Percentiles rank a stretch among this genome's conserved stretches.
These are phyloP conservation scores for Oreonectes daqikongensis DNA, from an alignment of 2,797 vertebrate genomes.

Conservation along the genomic window DNA sequence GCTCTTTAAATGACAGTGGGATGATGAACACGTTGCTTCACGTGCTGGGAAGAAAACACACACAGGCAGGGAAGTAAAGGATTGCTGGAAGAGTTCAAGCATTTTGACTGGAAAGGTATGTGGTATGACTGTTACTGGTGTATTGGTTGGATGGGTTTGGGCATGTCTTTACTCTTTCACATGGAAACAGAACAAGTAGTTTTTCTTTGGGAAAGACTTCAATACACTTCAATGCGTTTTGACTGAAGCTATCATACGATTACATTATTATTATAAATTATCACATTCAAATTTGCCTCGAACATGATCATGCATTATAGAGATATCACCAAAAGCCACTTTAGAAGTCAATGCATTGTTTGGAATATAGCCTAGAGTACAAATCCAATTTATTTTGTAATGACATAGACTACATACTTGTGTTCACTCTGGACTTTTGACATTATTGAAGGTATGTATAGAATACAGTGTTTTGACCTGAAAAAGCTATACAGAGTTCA, in stretches of 20 bases:
- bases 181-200: not conserved
- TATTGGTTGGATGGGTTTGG: constrained; percentile 1
- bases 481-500: no score
- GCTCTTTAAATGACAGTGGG: constrained; percentile 42
- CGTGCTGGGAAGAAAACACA: constrained; percentile 30
- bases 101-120: constrained; percentile 26
- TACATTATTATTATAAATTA: no score
- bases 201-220: not conserved
- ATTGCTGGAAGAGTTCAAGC: constrained; percentile 23
- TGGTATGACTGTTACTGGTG: not conserved
- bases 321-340: not conserved
- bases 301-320: not conserved
- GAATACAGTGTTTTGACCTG: no score
- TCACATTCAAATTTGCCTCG: no score
- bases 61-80: not conserved
- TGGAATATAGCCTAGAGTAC: not conserved
- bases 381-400: not conserved
- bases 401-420: no score
- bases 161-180: not conserved
- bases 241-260: no score
- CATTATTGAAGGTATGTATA: no score
- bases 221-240: no score
- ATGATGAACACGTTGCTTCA: constrained; percentile 40
- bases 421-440: no score
- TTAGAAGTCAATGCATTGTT: not conserved